phyloP scores from a whole-genome alignment of 2,888 invertebrate genomes.

The Phyllotreta striolata region DNA sequence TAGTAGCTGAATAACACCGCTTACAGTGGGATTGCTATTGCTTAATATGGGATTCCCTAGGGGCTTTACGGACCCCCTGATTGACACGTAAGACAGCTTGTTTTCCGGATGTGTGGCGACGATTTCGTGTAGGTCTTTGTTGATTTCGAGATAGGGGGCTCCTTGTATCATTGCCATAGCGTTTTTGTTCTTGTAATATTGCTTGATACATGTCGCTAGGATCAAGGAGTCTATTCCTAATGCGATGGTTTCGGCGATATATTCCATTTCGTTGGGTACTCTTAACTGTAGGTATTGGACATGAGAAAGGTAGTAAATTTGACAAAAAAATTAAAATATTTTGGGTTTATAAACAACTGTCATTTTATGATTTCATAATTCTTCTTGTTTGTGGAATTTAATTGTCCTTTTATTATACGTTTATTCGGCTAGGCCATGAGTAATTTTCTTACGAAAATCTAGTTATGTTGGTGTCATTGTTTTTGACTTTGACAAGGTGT shows the following conservation, averaged over 20 bases:
- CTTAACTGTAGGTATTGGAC: slow-evolving; percentile 1
- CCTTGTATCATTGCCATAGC: slow-evolving; percentile 74
- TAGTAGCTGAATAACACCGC: slow-evolving; percentile 81
- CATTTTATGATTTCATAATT: too few relatives aligned
- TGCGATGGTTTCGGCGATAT: slow-evolving; percentile 77
- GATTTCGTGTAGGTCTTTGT: slow-evolving; percentile 69
- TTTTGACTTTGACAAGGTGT: background rate
- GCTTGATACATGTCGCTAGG: slow-evolving; percentile 75
- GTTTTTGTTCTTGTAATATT: slow-evolving; percentile 78
- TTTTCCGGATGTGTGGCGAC: slow-evolving; percentile 70
- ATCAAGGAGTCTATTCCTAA: slow-evolving; percentile 79
- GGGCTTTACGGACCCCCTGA: slow-evolving; percentile 78
- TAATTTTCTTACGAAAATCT: background rate
- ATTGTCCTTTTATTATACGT: background rate
- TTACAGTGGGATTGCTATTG: slow-evolving; percentile 74
- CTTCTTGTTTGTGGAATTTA: too few relatives aligned
- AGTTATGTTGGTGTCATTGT: slow-evolving; percentile 3
- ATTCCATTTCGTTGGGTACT: slow-evolving; percentile 69
- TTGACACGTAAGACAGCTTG: slow-evolving; percentile 76
- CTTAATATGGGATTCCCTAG: slow-evolving; percentile 79
- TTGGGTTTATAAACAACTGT: background rate
- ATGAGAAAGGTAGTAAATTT: background rate
- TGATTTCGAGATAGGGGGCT: slow-evolving; percentile 75
- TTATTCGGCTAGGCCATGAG: background rate
- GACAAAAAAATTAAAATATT: slow-evolving; percentile 2